Evolutionary conservation across 2,888 invertebrate genomes (phyloP).

Genomic region (Drosophila ochracea): DNA sequence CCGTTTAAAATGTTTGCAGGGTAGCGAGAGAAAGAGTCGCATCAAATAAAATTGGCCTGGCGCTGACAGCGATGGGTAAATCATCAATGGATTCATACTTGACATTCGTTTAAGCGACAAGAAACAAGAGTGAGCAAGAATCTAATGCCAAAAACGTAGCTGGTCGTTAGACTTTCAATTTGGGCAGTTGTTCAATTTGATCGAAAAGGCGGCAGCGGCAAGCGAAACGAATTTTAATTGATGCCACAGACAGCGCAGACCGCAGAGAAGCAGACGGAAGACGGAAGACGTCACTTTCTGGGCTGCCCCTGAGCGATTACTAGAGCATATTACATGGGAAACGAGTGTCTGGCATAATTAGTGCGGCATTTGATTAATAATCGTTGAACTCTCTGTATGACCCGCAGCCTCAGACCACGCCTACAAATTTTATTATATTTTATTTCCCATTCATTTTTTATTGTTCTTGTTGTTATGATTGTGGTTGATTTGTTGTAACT

Average conservation of each 20-base stretch:
- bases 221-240: conserved; percentile 79
- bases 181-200: conserved; percentile 64
- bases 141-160: conserved; percentile 59
- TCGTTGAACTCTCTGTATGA: conserved; percentile 70
- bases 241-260: conserved; percentile 62
- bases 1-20: neutral
- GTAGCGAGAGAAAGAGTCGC: conserved; percentile 35
- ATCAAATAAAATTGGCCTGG: conserved; percentile 52
- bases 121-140: conserved; percentile 27
- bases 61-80: conserved; percentile 50
- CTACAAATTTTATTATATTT: conserved; percentile 35
- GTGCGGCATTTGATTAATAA: conserved; percentile 77
- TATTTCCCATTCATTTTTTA: conserved; percentile 16
- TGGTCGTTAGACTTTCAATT: conserved; percentile 52
- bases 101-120: conserved; percentile 74
- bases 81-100: conserved; percentile 82
- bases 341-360: conserved; percentile 63
- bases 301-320: conserved; percentile 43
- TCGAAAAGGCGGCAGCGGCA: conserved; percentile 39
- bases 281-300: conserved; percentile 45
- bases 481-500: conserved; percentile 68
- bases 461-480: conserved; percentile 36
- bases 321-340: conserved; percentile 37
- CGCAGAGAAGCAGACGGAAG: neutral
- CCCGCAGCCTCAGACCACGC: conserved; percentile 59